Evolutionary conservation across 2,888 invertebrate species (phyloP).

Genomic region (Aspidiotus rigidus): DNA sequence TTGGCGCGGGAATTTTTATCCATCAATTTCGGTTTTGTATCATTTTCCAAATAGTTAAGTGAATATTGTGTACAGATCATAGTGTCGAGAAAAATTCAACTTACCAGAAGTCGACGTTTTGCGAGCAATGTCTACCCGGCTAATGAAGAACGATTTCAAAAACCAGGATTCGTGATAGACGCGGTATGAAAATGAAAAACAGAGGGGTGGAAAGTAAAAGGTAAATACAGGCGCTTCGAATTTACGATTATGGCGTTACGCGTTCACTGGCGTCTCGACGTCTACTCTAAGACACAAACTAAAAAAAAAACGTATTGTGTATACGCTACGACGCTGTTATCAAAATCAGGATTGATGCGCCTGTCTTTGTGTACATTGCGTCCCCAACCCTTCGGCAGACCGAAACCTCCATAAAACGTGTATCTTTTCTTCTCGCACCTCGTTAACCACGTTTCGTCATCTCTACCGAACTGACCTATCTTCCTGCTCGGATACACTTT

Average conservation of each 20-base stretch:
- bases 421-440: conserved; percentile 16
- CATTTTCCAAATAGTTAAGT: no score
- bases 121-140: no score
- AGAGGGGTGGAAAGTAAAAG: conserved; percentile 9
- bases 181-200: no score
- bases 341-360: conserved; percentile 30
- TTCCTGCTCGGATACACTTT: conserved; percentile 5
- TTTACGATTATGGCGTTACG: conserved; percentile 16
- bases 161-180: no score
- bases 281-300: conserved; percentile 25
- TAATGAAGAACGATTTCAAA: no score
- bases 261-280: conserved; percentile 29
- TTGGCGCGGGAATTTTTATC: no score
- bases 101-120: no score
- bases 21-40: no score
- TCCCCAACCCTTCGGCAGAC: conserved; percentile 1
- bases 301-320: conserved; percentile 18
- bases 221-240: conserved; percentile 18
- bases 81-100: no score
- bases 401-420: conserved; percentile 1
- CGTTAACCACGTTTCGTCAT: conserved; percentile 24
- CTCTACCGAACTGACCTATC: conserved; percentile 26
- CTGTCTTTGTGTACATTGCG: conserved; percentile 13
- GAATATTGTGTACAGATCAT: no score
- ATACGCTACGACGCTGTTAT: conserved; percentile 26